Percentiles rank a stretch among this genome's conserved stretches.
Conservation (phyloP, 2,797 vertebrate genomes). For the Capromys pilorides region DNA sequence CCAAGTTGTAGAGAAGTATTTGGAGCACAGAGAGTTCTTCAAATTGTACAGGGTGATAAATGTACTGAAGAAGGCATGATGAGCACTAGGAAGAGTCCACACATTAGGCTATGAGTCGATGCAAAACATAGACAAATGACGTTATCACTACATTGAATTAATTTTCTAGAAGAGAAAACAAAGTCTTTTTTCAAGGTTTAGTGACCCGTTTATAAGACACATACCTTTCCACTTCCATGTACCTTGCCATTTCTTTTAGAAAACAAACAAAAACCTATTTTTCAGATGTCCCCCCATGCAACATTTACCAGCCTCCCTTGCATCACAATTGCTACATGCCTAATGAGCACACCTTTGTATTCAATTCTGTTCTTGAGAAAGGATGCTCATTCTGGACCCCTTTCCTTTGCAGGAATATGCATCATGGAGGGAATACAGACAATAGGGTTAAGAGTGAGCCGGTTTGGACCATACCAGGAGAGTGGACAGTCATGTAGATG, state of each 20-base stretch:
- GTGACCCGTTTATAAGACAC: neutral
- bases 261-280: neutral
- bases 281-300: neutral
- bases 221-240: neutral
- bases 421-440: too few relatives aligned
- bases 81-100: fast-evolving
- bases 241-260: neutral
- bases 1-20: neutral
- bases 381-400: neutral
- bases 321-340: neutral
- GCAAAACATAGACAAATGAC: neutral
- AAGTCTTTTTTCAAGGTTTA: neutral
- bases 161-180: neutral
- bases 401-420: neutral
- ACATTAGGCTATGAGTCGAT: neutral
- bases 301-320: neutral
- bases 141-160: neutral
- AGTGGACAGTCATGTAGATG: too few relatives aligned
- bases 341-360: neutral
- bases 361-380: neutral
- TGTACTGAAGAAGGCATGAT: neutral
- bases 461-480: neutral
- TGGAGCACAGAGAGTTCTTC: neutral
- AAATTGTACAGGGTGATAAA: neutral
- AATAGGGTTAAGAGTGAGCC: neutral